Conservation (phyloP, 2,888 invertebrate genomes). For the Drosophila atripex region DNA sequence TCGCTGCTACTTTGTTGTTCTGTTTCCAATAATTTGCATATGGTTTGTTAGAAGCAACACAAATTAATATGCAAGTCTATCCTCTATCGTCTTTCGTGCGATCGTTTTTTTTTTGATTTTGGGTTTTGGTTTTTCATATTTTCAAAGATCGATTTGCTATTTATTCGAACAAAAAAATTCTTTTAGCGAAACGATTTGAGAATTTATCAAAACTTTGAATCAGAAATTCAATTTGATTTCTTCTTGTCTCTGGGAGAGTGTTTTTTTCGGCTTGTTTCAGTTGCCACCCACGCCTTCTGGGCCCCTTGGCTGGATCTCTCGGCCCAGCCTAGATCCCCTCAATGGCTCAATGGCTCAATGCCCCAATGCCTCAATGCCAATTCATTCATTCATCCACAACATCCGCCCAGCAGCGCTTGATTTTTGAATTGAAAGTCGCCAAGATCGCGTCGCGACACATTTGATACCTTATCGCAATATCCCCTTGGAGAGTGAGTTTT, state of each 20-base stretch:
- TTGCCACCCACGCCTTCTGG: constrained; percentile 23
- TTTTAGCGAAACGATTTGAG: neutral
- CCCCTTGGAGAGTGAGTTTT: constrained; percentile 27
- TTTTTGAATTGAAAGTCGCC: constrained; percentile 63
- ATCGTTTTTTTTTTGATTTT: neutral
- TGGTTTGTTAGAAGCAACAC: constrained; percentile 32
- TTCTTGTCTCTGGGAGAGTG: constrained; percentile 3
- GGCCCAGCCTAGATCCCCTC: constrained; percentile 8
- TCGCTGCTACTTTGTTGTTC: constrained; percentile 40
- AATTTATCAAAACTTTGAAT: neutral
- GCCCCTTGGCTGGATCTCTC: constrained; percentile 1
- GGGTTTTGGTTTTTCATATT: neutral
- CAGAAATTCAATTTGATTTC: neutral
- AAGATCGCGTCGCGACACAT: constrained; percentile 73
- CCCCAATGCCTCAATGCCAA: constrained; percentile 33
- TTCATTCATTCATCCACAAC: constrained; percentile 52
- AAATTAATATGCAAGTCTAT: constrained; percentile 72
- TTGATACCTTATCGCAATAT: constrained; percentile 67
- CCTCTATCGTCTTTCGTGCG: constrained; percentile 35
- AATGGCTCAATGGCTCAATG: constrained; percentile 18
- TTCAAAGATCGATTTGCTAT: constrained; percentile 2
- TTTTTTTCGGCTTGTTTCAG: constrained; percentile 1
- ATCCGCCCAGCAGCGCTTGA: constrained; percentile 65
- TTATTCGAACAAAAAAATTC: neutral
- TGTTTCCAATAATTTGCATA: constrained; percentile 68